Evolutionary conservation across 2,113 vertebrate species (phyloP).

Genomic region (Nothoprocta pentlandii): DNA sequence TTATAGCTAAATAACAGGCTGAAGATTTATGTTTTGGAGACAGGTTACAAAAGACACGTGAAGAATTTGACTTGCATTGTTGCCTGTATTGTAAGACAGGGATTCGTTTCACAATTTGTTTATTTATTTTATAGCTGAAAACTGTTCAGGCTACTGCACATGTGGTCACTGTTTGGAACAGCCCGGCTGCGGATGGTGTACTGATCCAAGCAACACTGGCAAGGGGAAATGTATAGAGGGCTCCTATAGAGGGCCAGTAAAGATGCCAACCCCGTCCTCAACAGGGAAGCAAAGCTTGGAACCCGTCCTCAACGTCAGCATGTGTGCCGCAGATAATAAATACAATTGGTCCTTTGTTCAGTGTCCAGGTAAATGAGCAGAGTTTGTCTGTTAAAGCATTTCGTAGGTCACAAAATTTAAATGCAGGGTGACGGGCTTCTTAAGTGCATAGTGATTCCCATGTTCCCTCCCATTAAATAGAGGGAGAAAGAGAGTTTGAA

Average conservation of each 20-base stretch:
- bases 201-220: constrained; percentile 93
- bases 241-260: constrained; percentile 90
- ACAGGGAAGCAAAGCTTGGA: constrained; percentile 77
- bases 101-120: background rate
- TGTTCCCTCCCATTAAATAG: background rate
- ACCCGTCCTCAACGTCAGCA: constrained; percentile 88
- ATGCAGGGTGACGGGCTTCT: background rate
- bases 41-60: background rate
- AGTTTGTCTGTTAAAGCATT: rapidly evolving
- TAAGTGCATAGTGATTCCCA: rapidly evolving
- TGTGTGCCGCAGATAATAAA: constrained; percentile 86
- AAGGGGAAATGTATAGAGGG: constrained; percentile 94
- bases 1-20: background rate
- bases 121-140: constrained; percentile 84
- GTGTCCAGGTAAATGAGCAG: constrained; percentile 86
- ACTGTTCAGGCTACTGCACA: constrained; percentile 95
- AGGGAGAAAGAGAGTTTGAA: background rate
- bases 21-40: background rate
- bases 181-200: constrained; percentile 97
- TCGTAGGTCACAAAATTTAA: rapidly evolving
- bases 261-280: constrained; percentile 73
- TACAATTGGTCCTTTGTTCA: constrained; percentile 98
- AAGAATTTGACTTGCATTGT: rapidly evolving
- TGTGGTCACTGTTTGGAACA: constrained; percentile 95
- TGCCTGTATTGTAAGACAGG: background rate